Base-by-base conservation (phyloP, 1,140 invertebrate species). In the Bombus cullumanus region DNA sequence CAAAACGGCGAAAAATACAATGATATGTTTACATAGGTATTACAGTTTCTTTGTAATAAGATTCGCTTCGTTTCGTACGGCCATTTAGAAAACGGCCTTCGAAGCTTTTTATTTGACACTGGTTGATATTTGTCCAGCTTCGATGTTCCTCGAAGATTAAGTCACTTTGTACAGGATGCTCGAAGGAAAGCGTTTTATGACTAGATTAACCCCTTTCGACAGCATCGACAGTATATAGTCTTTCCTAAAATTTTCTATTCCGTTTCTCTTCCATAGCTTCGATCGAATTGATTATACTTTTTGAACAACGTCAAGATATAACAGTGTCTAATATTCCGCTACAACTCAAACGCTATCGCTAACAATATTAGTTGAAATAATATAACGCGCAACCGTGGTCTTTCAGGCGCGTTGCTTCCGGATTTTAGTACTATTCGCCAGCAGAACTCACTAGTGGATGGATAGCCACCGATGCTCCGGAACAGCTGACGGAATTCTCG, bases 401-500 rank as follows among this genome's bases (percentile, higher is more conserved):
- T 28, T 9, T 47, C 18, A 9, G 13, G 4, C 15, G 28, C 13
- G 8, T 64, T n/a, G n/a, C 10, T 47, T 53, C 6, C 6, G 37
- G 1, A 25, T 25, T 10, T 68, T 18, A 18, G 15, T 72, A 34
- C 28, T 88, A 92, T 22, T 92, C 89, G 1, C 92, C 90, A 81
- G 87, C 91, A 1, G 90, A 76, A 62, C 93, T 94, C n/a, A 95
- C 91, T 13, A 96, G 91, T 0, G 96, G 96, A 92, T 96, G 95
- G 31, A 96, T 91, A 1, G 93, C 88, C 34, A 96, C 94, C 18
- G 96, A 96, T 9, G 96, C 94, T 34, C 95, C 96, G 89, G 95
- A 93, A 90, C 96, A 96, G 47, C 96, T 96, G 59, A 96, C 95
- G 31, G 94, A 95, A 84, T 96, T 95, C 10, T 95, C 91, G 57